Base-by-base conservation (phyloP, 2,797 vertebrate species). In the Clarias fuscus region DNA sequence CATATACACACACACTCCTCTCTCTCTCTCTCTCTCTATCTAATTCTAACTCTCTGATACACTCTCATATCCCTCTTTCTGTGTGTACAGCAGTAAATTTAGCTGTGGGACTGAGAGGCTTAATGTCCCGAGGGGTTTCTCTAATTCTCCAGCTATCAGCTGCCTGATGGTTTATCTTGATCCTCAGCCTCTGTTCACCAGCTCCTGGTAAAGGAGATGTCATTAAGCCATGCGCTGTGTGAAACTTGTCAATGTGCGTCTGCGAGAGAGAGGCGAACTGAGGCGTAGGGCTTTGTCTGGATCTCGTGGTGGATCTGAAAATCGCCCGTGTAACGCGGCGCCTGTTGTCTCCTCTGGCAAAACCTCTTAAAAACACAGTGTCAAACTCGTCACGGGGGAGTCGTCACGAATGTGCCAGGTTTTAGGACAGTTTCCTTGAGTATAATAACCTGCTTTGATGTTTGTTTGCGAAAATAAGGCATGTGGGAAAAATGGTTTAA, bases 101-200 rank as follows among this genome's bases (percentile, higher is more conserved):
- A 91, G 88, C 86, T 78, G 48, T 48, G 13, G 86, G 83, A 88
- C 75, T 90, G 86, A 89, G 84, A 37, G 86, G 85, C 87, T 89
- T 90, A 91, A 89, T 89, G 85, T 89, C 86, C 86, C 64, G 64
- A 62, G 79, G 87, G 86, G 40, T 83, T 86, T 71, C 80, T 83
- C 75, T 89, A 89, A 90, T 90, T 89, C 88, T 89, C 82, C 70
- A 75, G 86, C 87, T 88, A 90, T 88, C 88, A 88, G 89, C 85
- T 85, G 83, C 65, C 80, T 90, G 85, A 88, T 90, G 84, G 84
- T 88, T 88, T 90, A 88, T 91, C 89, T 86, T 43, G 17, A 40
- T 85, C 82, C 78, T 85, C 82, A 81, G 89, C 81, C 80, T 73
- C 30, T 53, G 82, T 83, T 89, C 87, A 89, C 86, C 80, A 84